Base-by-base conservation (phyloP, 2,888 invertebrate species). In the Drosophila aldrichi region DNA sequence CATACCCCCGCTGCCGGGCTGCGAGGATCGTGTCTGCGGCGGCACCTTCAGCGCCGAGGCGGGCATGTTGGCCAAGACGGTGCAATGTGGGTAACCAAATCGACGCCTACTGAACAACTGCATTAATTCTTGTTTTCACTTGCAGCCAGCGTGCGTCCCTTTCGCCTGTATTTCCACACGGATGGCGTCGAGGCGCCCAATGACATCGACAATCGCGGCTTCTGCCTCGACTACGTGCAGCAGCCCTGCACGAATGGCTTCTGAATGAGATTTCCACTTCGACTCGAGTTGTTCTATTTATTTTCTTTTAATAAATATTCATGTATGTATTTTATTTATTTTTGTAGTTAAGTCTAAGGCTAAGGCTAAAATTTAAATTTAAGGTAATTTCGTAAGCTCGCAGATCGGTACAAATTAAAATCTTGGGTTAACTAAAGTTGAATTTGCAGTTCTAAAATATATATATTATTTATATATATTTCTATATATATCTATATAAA, bases 1-100 rank as follows among this genome's bases (percentile, higher is more conserved):
- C 10, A 91, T 93, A 22, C 93, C 93, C 40, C 94, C 95, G 0
- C 94, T 94, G 51, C 94, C 95, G 43, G 94, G 95, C 0, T 97
- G 96, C 84, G 96, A 96, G 3, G 97, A 97, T 92, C 94, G 97
- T 61, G 95, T 97, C 41, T 97, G 97, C 84, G 97, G 97, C 0
- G 97, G 97, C 4, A 95, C 96, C 0, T 95, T 97, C 81, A 96
- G 95, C 60, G 95, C 95, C 1, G 97, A 97, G 89, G 94, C 96
- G 3, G 95, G 95, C 2, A 94, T 95, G 87, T 94, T 94, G 67
- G 94, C 95, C 14, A 94, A 96, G 4, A 94, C 96, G 1, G 95
- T 97, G 22, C 94, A 95, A 89, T 96, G 97, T 97, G 92, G 95
- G 95, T 94, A 51, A 20, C 34, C 3, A 8, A 9, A 2, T 12